A percentile compares a stretch with the other conserved stretches of the same genome.
These are phyloP conservation scores for Apeira syringaria DNA, from an alignment of 2,888 invertebrate genomes.

Conservation along the genomic window DNA sequence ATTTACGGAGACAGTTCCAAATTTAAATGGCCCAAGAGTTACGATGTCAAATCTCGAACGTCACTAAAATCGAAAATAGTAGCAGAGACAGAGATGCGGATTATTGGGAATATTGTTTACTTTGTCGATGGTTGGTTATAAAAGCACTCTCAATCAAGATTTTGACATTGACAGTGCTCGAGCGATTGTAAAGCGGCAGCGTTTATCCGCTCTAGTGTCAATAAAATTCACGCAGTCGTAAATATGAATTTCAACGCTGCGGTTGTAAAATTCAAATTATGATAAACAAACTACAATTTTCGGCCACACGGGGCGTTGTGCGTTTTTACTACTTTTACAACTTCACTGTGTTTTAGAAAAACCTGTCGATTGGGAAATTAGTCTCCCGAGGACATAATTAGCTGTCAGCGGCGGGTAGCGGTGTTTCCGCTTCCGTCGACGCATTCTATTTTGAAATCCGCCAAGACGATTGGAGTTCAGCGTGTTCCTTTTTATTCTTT, in stretches of 20 bases:
- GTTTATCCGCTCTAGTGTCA: conserved; percentile 56
- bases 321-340: conserved; percentile 25
- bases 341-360: conserved; percentile 47
- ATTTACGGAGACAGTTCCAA: conserved; percentile 55
- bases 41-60: conserved; percentile 68
- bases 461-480: conserved; percentile 47
- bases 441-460: conserved; percentile 78
- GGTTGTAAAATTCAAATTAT: conserved; percentile 72
- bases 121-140: conserved; percentile 55
- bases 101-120: conserved; percentile 53
- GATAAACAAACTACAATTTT: conserved; percentile 59
- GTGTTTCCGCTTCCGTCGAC: conserved; percentile 77
- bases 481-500: conserved; percentile 39
- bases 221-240: conserved; percentile 65
- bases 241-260: conserved; percentile 66
- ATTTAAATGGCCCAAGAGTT: conserved; percentile 71
- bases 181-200: conserved; percentile 45
- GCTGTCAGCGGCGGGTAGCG: conserved; percentile 75
- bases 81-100: conserved; percentile 38
- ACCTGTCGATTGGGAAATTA: conserved; percentile 75
- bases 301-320: conserved; percentile 29
- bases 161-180: conserved; percentile 59
- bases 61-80: conserved; percentile 69
- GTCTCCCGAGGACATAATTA: conserved; percentile 74
- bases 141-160: conserved; percentile 60